Evolutionary conservation across 2,113 vertebrate species (phyloP).

Genomic region (Pyrgilauda ruficollis): DNA sequence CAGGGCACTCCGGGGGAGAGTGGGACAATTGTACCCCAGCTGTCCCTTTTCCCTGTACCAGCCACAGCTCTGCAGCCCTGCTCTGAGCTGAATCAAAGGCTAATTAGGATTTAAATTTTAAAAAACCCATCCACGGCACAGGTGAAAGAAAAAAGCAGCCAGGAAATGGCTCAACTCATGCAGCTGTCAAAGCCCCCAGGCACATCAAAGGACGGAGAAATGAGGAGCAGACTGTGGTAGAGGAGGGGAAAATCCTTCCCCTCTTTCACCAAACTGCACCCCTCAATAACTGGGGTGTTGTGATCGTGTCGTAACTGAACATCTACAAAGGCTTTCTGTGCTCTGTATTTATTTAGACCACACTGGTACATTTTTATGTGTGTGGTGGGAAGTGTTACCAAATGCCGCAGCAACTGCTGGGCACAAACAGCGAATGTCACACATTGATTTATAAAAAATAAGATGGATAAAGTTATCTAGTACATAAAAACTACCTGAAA

Average conservation of each 20-base stretch:
- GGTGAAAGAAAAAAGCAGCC: neutral
- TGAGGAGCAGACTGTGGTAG: neutral
- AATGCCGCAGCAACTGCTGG: neutral
- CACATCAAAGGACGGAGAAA: accelerated
- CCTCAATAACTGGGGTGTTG: neutral
- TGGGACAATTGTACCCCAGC: neutral
- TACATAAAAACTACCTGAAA: neutral
- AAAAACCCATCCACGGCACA: neutral
- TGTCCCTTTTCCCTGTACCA: too few species aligned
- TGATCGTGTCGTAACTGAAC: accelerated
- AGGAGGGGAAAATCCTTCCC: neutral
- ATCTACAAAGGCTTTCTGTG: neutral
- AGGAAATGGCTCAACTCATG: neutral
- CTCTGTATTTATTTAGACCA: neutral
- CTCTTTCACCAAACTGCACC: neutral
- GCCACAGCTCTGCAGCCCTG: neutral
- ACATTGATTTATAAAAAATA: neutral
- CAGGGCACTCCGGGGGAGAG: neutral
- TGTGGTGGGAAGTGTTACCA: neutral
- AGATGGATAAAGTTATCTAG: neutral
- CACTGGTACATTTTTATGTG: neutral
- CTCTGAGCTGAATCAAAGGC: neutral
- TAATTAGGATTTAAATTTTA: neutral
- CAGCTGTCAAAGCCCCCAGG: neutral
- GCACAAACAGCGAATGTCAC: neutral